Percentiles rank a stretch among this genome's conserved stretches.
These are phyloP conservation scores for Poeciliopsis occidentalis DNA, from an alignment of 2,113 vertebrate genomes.

Conservation along the genomic window DNA sequence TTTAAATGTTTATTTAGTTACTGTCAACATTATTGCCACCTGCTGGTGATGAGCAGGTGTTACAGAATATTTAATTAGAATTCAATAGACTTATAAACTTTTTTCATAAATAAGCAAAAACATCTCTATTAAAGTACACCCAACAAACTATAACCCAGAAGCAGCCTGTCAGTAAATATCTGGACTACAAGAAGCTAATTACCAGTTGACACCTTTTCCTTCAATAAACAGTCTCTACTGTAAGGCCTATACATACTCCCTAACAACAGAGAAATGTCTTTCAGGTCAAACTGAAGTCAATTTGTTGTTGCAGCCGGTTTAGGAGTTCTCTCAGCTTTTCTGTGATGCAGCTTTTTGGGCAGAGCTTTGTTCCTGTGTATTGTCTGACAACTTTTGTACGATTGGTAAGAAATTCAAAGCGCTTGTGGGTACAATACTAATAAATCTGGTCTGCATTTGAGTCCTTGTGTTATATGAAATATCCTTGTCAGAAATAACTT, in stretches of 20 bases:
- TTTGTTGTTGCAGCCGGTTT: not conserved
- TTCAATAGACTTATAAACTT: no score
- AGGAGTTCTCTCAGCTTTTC: not conserved
- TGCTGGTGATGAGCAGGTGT: not conserved
- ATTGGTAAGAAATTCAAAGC: not conserved
- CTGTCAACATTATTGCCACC: not conserved
- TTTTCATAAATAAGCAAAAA: no score
- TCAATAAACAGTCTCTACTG: not conserved
- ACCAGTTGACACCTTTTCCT: not conserved
- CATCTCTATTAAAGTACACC: not conserved
- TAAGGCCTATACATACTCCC: not conserved
- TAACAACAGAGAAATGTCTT: not conserved
- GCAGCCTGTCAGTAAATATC: no score
- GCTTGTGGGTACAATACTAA: not conserved
- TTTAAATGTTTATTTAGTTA: not conserved
- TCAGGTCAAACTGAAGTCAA: not conserved
- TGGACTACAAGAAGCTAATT: not conserved
- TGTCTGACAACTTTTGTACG: not conserved
- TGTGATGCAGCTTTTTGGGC: not conserved
- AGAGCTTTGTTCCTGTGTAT: no score
- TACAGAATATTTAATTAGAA: not conserved
- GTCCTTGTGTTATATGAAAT: not conserved
- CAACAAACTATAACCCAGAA: not conserved
- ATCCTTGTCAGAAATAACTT: not conserved
- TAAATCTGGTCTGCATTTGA: not conserved